Base-by-base conservation (phyloP, 2,888 invertebrate species). In the Drosophila ustulata region DNA sequence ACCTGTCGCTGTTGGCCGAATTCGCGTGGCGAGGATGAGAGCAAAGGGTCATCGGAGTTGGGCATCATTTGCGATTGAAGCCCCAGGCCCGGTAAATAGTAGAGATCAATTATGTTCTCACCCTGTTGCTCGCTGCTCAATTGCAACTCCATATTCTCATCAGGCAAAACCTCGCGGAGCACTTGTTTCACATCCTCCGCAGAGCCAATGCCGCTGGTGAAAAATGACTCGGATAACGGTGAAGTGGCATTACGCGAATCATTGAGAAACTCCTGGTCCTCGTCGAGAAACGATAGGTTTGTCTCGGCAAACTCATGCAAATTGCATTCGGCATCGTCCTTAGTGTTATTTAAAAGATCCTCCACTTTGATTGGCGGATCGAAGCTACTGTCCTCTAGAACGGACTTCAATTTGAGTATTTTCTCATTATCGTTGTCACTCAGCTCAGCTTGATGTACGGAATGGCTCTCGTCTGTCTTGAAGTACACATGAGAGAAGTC, bases 111-210 rank as follows among this genome's bases (percentile, higher is more conserved):
- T 7, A 92, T 88, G 25, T 94, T 93, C 65, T 93, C 93, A 52
- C 83, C 86, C 64, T 89, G 89, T 47, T 89, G 88, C 78, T 58
- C 92, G 85, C 74, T 93, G 93, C 65, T 89, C 55, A 89, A 57
- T 41, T 93, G 93, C 69, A 89, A 55, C 28, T 93, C 93, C 43
- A 94, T 94, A 78, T 94, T 95, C 92, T 96, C 96, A 77, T 96
- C 96, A 3, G 97, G 97, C 57, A 97, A 92, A 0, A 97, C 96
- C 92, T 97, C 97, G 90, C 96, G 96, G 59, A 97, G 92, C 0
- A 97, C 97, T 92, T 97, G 96, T 91, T 97, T 97, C 1, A 97
- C 97, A 80, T 96, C 97, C 82, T 96, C 97, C 52, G 96, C 96
- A 81, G 96, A 96, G 3, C 97, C 96, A 94, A 97, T 96, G 11